Evolutionary conservation across 1,140 invertebrate species (phyloP).

Genomic region (Schlechtendalia chinensis): DNA sequence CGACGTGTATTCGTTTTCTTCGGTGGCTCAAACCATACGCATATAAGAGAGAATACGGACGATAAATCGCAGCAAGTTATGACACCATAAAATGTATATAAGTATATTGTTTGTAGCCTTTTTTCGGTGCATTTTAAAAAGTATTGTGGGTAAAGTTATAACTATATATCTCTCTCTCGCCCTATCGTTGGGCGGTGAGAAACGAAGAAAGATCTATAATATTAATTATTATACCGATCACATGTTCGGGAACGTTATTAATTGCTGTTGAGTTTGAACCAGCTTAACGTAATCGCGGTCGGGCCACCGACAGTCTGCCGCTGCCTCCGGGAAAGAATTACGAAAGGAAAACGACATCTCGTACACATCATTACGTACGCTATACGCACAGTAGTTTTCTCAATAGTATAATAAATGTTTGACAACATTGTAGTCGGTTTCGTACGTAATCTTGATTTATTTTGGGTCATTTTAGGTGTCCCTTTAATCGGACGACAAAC

Average conservation of each 20-base stretch:
- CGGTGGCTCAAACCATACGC: too few relatives aligned
- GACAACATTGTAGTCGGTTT: constrained; percentile 11
- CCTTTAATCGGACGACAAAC: not conserved
- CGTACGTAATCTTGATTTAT: constrained; percentile 30
- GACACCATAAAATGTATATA: constrained; percentile 1
- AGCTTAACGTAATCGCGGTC: constrained; percentile 1
- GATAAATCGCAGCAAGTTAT: constrained; percentile 14
- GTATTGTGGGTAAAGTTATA: constrained; percentile 7
- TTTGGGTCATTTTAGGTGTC: constrained; percentile 23
- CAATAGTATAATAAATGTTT: constrained; percentile 31
- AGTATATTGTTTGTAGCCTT: constrained; percentile 9
- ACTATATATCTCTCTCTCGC: too few relatives aligned
- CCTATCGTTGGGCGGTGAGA: not conserved
- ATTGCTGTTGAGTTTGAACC: constrained; percentile 25
- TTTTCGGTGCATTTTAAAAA: constrained; percentile 9
- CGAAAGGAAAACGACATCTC: not conserved
- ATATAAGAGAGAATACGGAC: not conserved
- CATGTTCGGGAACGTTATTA: constrained; percentile 20
- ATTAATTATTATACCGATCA: constrained; percentile 24
- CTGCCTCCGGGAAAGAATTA: not conserved
- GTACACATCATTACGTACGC: not conserved
- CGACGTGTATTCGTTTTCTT: too few relatives aligned
- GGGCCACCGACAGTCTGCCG: not conserved
- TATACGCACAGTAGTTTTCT: not conserved
- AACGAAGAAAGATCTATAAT: not conserved